Conservation (phyloP, 1,140 invertebrate genomes). For the Sinella curviseta region DNA sequence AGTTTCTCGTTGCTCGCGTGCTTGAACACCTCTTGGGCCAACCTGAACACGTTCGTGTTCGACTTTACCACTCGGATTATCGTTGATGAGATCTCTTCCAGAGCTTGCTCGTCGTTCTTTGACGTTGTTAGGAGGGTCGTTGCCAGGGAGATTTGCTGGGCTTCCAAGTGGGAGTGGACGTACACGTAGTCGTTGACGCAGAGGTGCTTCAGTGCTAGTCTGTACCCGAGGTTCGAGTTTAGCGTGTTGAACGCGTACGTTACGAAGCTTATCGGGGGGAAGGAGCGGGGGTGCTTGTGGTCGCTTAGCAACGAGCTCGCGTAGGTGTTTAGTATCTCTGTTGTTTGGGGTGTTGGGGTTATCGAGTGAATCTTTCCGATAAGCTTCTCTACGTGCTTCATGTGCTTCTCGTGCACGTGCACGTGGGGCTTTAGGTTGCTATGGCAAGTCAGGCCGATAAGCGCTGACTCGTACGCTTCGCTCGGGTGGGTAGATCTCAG, state of each 20-base stretch:
- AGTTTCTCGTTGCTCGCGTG: background rate
- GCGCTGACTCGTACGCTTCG: background rate
- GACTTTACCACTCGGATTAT: slow-evolving; percentile 19
- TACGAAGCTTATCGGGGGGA: slow-evolving; percentile 81
- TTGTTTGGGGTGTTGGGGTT: background rate
- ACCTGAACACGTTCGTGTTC: slow-evolving; percentile 23
- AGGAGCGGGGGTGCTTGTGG: slow-evolving; percentile 49
- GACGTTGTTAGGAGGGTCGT: background rate
- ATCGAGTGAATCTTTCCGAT: background rate
- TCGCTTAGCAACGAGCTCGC: slow-evolving; percentile 61
- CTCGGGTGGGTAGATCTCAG: slow-evolving; percentile 56
- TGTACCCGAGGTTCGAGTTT: slow-evolving; percentile 25
- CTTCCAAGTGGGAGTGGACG: slow-evolving; percentile 14
- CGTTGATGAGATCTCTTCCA: slow-evolving; percentile 10
- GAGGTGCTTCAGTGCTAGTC: background rate
- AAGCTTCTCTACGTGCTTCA: slow-evolving; percentile 55
- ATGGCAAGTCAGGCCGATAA: background rate
- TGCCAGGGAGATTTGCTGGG: slow-evolving; percentile 3
- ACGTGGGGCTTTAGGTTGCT: background rate
- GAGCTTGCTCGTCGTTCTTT: background rate
- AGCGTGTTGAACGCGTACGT: slow-evolving; percentile 75
- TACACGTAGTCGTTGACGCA: background rate
- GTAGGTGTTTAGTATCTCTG: background rate
- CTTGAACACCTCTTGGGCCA: slow-evolving; percentile 30
- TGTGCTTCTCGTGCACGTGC: slow-evolving; percentile 42